Conservation (phyloP, 2,113 vertebrate species). For the Axis porcinus region DNA sequence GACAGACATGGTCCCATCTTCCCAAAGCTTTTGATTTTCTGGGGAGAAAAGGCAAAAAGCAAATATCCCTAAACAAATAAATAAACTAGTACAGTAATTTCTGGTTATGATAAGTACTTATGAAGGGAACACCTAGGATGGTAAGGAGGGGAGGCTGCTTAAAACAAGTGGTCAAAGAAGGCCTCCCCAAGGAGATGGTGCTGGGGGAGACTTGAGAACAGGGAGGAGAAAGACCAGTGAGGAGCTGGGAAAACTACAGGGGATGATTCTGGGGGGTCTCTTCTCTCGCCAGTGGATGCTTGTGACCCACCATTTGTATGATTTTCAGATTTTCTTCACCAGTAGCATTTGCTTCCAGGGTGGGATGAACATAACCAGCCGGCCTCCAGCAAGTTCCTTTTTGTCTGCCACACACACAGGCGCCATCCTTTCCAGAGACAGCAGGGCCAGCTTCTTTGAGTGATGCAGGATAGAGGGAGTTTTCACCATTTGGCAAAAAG, state of each 20-base stretch:
- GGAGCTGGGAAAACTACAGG: neutral
- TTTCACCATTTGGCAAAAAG: neutral
- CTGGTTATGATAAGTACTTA: neutral
- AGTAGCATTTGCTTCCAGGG: neutral
- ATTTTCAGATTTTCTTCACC: neutral
- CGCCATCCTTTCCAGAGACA: neutral
- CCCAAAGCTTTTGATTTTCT: neutral
- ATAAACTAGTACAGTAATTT: neutral
- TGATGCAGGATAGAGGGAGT: neutral
- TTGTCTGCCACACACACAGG: neutral
- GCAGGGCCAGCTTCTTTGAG: neutral
- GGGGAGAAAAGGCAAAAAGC: neutral
- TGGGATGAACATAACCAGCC: neutral
- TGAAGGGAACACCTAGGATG: neutral
- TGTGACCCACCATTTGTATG: rapidly evolving
- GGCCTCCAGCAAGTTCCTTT: neutral
- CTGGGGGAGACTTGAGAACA: neutral
- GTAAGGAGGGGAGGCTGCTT: neutral
- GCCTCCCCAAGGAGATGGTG: rapidly evolving
- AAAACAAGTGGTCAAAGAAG: neutral
- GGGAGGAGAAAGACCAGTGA: neutral
- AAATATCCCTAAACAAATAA: neutral
- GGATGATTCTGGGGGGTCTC: rapidly evolving
- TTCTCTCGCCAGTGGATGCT: rapidly evolving
- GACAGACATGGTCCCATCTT: neutral